Evolutionary conservation across 37 sponge, comb jelly and placozoan species (phyloP).

Genomic region (Chondrilla cf. caribensis): DNA sequence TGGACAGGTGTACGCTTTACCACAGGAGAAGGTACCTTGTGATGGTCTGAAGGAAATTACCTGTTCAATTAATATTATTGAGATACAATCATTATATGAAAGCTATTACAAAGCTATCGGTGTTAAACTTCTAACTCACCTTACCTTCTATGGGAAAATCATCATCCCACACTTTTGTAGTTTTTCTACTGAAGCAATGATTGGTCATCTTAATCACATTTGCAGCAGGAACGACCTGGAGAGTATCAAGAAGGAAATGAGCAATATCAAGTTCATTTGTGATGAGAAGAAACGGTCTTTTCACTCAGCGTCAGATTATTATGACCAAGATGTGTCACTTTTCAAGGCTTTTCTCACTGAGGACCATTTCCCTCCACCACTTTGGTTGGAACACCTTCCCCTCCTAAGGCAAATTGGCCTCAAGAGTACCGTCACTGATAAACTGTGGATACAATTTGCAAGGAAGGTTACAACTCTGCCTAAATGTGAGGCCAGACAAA

Average conservation of each 20-base stretch:
- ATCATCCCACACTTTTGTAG: neutral
- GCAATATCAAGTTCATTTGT: constrained; percentile 7
- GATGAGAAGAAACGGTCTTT: neutral
- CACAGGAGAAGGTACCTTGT: neutral
- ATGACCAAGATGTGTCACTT: constrained; percentile 28
- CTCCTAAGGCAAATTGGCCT: neutral
- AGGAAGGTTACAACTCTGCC: neutral
- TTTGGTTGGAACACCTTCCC: constrained; percentile 19
- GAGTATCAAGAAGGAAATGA: too few relatives aligned
- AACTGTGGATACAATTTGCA: constrained; percentile 12
- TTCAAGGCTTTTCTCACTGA: constrained; percentile 10
- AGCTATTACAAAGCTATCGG: neutral
- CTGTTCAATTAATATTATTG: neutral
- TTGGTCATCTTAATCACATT: neutral
- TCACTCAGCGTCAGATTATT: constrained; percentile 26
- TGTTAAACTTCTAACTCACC: neutral
- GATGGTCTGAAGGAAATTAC: neutral
- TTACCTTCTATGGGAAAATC: neutral
- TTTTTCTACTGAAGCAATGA: neutral
- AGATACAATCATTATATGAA: neutral
- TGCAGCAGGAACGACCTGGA: too few relatives aligned
- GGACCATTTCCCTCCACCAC: neutral
- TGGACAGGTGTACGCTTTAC: neutral
- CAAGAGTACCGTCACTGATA: neutral
- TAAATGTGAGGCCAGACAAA: neutral